Evolutionary conservation across 64 coral and sea anemone genomes (phyloP).

Genomic region (Dendrophyllia cribrosa): DNA sequence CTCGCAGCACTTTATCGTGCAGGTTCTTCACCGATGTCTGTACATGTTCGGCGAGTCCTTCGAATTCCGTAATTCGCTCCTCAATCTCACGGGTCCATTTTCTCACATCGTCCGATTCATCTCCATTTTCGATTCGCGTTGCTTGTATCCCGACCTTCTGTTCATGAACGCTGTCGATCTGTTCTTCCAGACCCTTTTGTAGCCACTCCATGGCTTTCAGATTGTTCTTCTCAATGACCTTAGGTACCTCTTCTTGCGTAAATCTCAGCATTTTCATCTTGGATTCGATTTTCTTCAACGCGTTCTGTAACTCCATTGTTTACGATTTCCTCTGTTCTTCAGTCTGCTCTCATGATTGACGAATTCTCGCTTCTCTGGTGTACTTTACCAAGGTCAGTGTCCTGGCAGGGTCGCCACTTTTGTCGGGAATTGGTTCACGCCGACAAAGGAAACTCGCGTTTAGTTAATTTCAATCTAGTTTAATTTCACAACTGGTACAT

Average conservation of each 20-base stretch:
- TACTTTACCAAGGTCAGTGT: too few relatives aligned
- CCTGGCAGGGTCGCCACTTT: too few relatives aligned
- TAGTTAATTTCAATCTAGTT: too few relatives aligned
- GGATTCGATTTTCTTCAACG: background rate
- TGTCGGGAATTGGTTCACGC: too few relatives aligned
- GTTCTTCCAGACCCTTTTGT: background rate
- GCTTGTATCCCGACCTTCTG: background rate
- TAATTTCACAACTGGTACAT: too few relatives aligned
- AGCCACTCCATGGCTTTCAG: background rate
- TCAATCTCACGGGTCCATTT: constrained; percentile 17
- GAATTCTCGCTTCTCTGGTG: background rate
- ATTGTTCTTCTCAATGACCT: background rate
- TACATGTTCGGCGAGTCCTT: background rate
- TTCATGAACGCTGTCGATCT: constrained; percentile 27
- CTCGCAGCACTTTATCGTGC: background rate
- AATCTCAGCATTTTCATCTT: background rate
- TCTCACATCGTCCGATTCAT: constrained; percentile 29
- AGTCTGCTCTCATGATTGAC: too few relatives aligned
- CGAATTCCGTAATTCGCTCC: constrained; percentile 1
- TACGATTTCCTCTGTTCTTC: too few relatives aligned
- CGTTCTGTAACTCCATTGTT: background rate
- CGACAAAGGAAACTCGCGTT: too few relatives aligned
- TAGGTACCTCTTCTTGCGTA: background rate
- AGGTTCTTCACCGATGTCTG: background rate
- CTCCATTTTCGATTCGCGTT: background rate